phyloP scores from a whole-genome alignment of 2,888 invertebrate species.

The Allygus modestus region DNA sequence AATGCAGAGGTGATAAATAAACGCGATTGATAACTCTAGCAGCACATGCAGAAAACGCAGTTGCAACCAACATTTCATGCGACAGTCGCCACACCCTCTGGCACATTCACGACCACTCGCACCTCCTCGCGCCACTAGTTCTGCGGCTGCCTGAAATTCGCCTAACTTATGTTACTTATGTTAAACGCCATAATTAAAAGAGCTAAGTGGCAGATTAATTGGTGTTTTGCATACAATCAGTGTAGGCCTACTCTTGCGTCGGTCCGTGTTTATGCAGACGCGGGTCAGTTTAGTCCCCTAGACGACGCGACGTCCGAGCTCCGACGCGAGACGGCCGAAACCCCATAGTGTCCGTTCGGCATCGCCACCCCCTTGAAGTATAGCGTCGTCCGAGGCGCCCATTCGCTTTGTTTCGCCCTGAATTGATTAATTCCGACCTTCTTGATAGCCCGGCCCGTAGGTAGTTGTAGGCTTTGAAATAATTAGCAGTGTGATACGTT shows the following conservation, averaged over 20 bases:
- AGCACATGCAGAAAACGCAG: no score
- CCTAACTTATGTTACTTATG: neutral
- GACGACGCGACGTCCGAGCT: neutral
- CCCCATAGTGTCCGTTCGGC: neutral
- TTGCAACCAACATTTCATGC: neutral
- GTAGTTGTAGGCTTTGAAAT: conserved; percentile 19
- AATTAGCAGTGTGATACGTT: neutral
- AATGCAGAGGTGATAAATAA: neutral
- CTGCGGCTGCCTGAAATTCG: neutral
- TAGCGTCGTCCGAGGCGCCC: neutral
- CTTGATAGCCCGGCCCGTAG: neutral
- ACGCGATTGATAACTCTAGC: neutral
- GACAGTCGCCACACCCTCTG: neutral
- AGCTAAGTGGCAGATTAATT: conserved; percentile 10
- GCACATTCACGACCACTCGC: no score
- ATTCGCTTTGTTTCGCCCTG: conserved; percentile 23
- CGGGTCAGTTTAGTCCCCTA: neutral
- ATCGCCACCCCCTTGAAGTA: conserved; percentile 16
- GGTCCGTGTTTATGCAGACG: no score
- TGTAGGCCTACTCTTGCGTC: neutral
- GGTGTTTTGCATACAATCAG: neutral
- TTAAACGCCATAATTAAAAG: neutral
- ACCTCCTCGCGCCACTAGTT: neutral
- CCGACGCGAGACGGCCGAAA: neutral
- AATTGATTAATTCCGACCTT: conserved; percentile 27